phyloP scores from a whole-genome alignment of 2,797 vertebrate genomes.

The Bufotes viridis region DNA sequence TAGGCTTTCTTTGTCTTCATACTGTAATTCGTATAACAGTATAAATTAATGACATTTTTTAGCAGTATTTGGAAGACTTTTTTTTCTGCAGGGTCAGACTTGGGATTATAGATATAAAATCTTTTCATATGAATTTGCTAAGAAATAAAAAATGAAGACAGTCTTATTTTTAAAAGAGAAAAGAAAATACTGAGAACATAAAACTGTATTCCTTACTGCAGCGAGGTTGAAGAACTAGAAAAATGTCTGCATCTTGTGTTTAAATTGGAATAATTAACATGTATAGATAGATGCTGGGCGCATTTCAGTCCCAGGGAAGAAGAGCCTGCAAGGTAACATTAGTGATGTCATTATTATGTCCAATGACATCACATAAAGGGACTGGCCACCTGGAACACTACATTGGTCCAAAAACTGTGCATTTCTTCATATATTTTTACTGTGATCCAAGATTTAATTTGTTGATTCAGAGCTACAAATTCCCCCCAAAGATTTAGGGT shows the following conservation, averaged over 20 bases:
- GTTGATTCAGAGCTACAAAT: background rate
- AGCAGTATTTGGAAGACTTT: constrained; percentile 71
- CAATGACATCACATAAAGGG: background rate
- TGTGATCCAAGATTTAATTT: background rate
- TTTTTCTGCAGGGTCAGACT: constrained; percentile 69
- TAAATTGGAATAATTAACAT: constrained; percentile 17
- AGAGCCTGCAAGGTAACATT: background rate
- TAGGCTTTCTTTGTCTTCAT: constrained; percentile 72
- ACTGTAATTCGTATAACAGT: constrained; percentile 70
- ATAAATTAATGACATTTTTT: constrained; percentile 70
- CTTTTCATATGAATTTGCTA: constrained; percentile 72
- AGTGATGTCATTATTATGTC: background rate
- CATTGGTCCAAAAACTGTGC: background rate
- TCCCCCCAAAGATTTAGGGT: background rate
- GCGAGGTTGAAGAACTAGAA: background rate
- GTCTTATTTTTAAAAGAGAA: constrained; percentile 68
- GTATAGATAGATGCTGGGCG: background rate
- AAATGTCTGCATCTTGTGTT: constrained; percentile 26
- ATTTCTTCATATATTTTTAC: background rate
- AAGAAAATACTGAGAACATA: constrained; percentile 69
- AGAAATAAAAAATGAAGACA: constrained; percentile 69
- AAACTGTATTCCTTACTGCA: constrained; percentile 55
- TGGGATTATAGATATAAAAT: constrained; percentile 70
- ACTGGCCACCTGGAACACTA: background rate
- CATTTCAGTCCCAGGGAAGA: background rate